These are phyloP conservation scores for Daboia siamensis DNA, from an alignment of 2,113 vertebrate species.

Conservation along the genomic window DNA sequence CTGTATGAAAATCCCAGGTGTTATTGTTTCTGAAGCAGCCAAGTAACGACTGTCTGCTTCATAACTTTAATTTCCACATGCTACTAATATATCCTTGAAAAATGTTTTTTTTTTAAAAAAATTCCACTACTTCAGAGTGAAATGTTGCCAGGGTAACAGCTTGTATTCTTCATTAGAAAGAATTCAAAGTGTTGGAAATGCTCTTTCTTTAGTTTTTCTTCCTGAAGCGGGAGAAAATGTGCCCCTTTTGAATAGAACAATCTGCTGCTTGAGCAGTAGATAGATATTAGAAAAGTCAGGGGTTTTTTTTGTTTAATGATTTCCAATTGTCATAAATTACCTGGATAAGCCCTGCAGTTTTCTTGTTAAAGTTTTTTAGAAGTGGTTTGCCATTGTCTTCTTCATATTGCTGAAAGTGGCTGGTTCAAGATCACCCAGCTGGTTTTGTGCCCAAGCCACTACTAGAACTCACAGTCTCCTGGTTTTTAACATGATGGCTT, in stretches of 20 bases:
- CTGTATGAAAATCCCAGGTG: not conserved
- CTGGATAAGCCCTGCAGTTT: not conserved
- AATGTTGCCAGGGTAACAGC: not conserved
- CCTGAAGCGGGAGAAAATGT: not conserved
- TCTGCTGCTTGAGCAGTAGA: not conserved
- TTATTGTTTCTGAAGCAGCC: not conserved
- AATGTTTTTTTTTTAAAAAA: not conserved
- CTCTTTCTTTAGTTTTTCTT: not conserved
- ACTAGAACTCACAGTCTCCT: not conserved
- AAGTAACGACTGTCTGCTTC: not conserved
- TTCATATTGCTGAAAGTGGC: not conserved
- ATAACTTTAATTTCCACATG: not conserved
- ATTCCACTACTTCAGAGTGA: not conserved
- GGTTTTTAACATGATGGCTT: not conserved
- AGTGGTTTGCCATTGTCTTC: not conserved
- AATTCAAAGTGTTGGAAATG: not conserved
- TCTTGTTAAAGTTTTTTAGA: not conserved
- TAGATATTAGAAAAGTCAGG: not conserved
- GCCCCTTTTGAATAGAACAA: not conserved
- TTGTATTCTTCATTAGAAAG: not conserved
- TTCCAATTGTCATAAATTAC: not conserved
- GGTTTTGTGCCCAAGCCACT: not conserved
- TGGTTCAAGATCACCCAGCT: not conserved
- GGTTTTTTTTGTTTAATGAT: not conserved
- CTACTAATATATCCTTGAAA: not conserved